A percentile compares a stretch with the other conserved stretches of the same genome.
Evolutionary conservation across 2,113 vertebrate species (phyloP).

Genomic region (Microtus oregoni): DNA sequence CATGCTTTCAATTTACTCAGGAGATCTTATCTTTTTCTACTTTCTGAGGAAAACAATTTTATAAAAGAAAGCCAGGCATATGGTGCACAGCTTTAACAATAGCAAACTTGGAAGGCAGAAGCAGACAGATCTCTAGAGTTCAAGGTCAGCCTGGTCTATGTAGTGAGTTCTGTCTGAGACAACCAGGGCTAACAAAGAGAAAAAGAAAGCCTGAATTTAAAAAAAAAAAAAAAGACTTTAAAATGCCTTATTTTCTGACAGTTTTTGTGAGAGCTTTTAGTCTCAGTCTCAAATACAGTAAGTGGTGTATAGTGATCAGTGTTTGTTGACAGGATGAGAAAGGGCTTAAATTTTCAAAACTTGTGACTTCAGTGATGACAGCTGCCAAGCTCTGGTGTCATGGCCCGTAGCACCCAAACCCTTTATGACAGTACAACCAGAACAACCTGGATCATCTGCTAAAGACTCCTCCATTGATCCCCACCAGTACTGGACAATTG

Average conservation of each 20-base stretch:
- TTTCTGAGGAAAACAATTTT: conserved; percentile 17
- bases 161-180: not conserved
- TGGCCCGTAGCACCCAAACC: not conserved
- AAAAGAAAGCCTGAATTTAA: not conserved
- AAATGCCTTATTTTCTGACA: conserved; percentile 9
- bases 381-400: conserved; percentile 4
- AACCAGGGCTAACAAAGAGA: not conserved
- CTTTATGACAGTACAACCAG: not conserved
- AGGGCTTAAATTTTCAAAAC: not conserved
- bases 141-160: not conserved
- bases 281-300: not conserved
- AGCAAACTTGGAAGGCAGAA: not conserved
- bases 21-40: too few relatives aligned
- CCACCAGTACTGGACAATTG: not conserved
- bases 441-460: not conserved
- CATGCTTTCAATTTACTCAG: too few relatives aligned
- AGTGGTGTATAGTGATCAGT: not conserved
- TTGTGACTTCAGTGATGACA: not conserved
- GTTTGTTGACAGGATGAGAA: conserved; percentile 22
- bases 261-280: not conserved
- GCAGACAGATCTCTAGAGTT: not conserved
- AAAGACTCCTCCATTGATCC: not conserved
- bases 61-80: not conserved
- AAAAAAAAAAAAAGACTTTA: not conserved
- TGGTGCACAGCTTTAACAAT: not conserved